These are phyloP conservation scores for Altica lythri DNA, from an alignment of 2,888 invertebrate genomes.

Conservation along the genomic window DNA sequence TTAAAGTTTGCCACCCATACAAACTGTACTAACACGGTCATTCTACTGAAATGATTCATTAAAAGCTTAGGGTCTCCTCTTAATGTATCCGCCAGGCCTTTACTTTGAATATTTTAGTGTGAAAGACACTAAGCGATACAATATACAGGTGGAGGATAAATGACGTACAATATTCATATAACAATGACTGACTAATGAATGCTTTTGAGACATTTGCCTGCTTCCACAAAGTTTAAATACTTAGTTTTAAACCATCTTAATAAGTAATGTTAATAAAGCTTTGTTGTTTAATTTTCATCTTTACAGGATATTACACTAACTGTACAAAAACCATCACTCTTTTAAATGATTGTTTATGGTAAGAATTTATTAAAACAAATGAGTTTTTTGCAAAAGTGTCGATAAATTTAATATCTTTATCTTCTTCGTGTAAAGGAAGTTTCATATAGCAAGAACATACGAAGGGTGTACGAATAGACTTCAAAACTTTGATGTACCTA, in stretches of 20 bases:
- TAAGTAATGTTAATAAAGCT: constrained; percentile 10
- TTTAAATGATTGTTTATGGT: no score
- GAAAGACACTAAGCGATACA: constrained; percentile 16
- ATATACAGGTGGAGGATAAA: constrained; percentile 19
- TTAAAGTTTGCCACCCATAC: constrained; percentile 28
- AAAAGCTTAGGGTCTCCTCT: constrained; percentile 26
- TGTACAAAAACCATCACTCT: no score
- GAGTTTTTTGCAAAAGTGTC: no score
- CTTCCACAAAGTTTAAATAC: constrained; percentile 12
- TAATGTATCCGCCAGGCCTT: constrained; percentile 17
- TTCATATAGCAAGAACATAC: no score
- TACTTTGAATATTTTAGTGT: constrained; percentile 19
- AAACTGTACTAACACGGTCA: constrained; percentile 21
- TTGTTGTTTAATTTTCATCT: constrained; percentile 10
- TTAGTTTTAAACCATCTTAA: constrained; percentile 1
- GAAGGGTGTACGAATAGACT: no score
- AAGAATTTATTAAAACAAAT: no score
- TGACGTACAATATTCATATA: constrained; percentile 17
- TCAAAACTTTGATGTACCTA: no score
- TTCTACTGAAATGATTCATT: constrained; percentile 26
- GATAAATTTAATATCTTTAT: no score
- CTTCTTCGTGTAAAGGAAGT: no score
- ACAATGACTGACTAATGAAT: constrained; percentile 25
- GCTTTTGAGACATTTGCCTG: constrained; percentile 5
- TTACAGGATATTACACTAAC: no score